Percentiles rank a stretch among this genome's conserved stretches.
phyloP scores from a whole-genome alignment of 2,113 vertebrate species.

The Progne subis region DNA sequence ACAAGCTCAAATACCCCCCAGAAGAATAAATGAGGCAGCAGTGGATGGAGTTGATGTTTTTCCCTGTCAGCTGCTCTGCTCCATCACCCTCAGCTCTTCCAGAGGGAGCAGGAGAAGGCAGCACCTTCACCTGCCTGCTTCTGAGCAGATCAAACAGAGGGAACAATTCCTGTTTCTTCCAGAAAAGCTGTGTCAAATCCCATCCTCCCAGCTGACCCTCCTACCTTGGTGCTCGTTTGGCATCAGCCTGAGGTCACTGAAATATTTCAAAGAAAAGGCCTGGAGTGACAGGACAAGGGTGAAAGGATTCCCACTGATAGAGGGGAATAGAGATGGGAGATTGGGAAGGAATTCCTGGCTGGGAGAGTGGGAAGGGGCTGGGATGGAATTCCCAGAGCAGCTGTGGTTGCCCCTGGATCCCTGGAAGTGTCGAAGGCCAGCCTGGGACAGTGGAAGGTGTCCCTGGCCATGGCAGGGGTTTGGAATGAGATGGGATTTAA shows the following conservation, averaged over 20 bases:
- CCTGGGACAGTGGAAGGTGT: neutral
- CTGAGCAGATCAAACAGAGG: neutral
- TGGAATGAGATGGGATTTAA: neutral
- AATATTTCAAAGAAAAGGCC: neutral
- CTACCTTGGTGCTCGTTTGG: fast-evolving
- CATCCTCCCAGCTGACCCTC: neutral
- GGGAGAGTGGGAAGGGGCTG: fast-evolving
- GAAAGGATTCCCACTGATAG: neutral
- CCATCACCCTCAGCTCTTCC: neutral
- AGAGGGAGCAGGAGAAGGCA: neutral
- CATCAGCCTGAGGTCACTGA: neutral
- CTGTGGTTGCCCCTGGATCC: neutral
- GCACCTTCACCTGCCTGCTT: fast-evolving
- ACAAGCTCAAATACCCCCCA: neutral
- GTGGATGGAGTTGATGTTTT: fast-evolving
- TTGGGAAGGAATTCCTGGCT: fast-evolving
- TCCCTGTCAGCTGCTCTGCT: neutral
- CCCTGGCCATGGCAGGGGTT: neutral
- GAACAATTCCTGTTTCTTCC: neutral
- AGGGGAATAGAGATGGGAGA: neutral
- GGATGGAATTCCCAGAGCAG: neutral
- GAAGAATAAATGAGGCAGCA: neutral
- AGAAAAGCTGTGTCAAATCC: neutral
- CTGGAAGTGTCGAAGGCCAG: fast-evolving
- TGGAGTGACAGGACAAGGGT: neutral